Base-by-base conservation (phyloP, 2,797 vertebrate genomes). In the Poecile montanus region DNA sequence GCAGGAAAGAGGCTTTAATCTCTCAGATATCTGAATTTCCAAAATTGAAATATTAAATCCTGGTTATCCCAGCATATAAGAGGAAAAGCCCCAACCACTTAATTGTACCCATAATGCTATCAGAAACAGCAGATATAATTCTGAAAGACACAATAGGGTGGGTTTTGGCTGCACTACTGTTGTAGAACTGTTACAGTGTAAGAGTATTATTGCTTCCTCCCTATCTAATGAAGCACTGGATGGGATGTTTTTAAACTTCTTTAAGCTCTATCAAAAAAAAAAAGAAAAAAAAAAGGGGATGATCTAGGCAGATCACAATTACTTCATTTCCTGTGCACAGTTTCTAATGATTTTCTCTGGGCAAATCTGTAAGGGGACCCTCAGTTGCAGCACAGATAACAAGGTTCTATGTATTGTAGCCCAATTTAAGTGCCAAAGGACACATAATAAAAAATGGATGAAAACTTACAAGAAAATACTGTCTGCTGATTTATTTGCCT, bases 361-460 rank as follows among this genome's bases (percentile, higher is more conserved):
- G 42, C 40, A 75, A 13, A 40, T 56, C 65, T 68, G 25, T 79
- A 93, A 63, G 26, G 63, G 32, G 57, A 66, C 65, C 60, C 89
- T 88, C 75, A 91, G 45, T 42, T 94, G 92, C 57, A 91, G 65
- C 71, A 70, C 18, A 78, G 85, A 88, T 85, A 83, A 81, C 36
- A 85, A 88, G 36, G 62, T 77, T 86, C 71, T 48, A 3, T 27
- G 21, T 32, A 32, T 61, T 45, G 27, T 27, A 89, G 58, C 60
- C 83, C 68, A 91, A 75, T 30, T 13, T 27, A n/a, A 89, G 68
- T 38, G 91, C 25, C 45, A 50, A 94, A 77, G 44, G 12, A 82
- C 18, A 42, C 6, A 10, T 25, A 51, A 66, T n/a, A 82, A 92
- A 92, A 85, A 97, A 70, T 40, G 0, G 1, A 68, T 32, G 22